phyloP scores from a whole-genome alignment of 2,888 invertebrate species.

The Coleophora flavipennella region DNA sequence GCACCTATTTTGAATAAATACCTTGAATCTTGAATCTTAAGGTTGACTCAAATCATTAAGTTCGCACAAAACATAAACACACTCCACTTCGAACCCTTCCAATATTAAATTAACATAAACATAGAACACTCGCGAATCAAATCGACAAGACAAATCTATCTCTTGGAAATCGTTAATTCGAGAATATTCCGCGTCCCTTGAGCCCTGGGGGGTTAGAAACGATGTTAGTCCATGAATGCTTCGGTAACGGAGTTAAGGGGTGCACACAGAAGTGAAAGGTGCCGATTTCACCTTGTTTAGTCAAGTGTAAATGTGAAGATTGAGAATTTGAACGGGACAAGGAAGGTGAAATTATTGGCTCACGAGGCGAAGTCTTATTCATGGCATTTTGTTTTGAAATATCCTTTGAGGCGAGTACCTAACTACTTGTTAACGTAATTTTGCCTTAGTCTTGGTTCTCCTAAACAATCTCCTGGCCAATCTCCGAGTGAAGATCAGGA shows the following conservation, averaged over 20 bases:
- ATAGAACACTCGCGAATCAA: constrained; percentile 46
- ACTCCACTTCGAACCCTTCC: constrained; percentile 24
- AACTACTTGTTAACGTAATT: no score
- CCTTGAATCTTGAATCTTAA: no score
- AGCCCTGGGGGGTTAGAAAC: constrained; percentile 21
- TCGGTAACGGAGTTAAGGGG: constrained; percentile 39
- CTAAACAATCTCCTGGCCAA: no score
- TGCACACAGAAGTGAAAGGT: background rate
- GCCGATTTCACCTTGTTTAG: constrained; percentile 12
- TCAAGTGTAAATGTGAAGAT: background rate
- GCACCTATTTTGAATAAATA: no score
- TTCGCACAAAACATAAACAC: constrained; percentile 5
- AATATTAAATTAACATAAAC: constrained; percentile 66
- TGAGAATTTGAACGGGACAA: background rate
- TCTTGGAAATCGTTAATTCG: constrained; percentile 62
- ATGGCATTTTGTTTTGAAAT: no score
- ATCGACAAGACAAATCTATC: constrained; percentile 57
- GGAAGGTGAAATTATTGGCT: background rate
- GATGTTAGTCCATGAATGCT: constrained; percentile 37
- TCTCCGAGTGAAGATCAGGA: no score
- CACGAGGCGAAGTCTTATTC: no score
- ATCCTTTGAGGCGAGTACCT: no score
- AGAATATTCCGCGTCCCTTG: constrained; percentile 15
- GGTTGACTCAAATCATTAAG: no score
- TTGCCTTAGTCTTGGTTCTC: no score